These are phyloP conservation scores for Cerceris ruficornis DNA, from an alignment of 2,888 invertebrate species.

Conservation along the genomic window DNA sequence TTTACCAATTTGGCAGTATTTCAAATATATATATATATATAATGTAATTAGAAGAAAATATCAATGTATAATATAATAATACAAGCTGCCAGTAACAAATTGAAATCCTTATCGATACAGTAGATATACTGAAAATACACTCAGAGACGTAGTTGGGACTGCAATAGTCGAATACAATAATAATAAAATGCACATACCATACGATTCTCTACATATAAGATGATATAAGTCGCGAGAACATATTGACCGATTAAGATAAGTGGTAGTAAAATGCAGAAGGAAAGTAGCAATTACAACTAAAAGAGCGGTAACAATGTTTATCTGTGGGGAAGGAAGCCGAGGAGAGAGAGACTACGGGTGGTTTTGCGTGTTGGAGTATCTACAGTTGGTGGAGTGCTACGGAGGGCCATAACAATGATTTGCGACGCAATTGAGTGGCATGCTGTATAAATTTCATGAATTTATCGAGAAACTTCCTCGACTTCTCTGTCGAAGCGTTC, in stretches of 20 bases:
- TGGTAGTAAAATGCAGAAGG: not conserved
- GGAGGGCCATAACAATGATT: conserved; percentile 21
- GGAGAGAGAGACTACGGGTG: not conserved
- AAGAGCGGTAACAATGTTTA: conserved; percentile 4
- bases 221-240: not conserved
- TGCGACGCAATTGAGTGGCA: not conserved
- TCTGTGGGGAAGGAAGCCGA: not conserved
- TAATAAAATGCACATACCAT: too few relatives aligned
- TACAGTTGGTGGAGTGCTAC: not conserved
- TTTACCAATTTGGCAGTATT: too few relatives aligned
- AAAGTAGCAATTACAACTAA: not conserved
- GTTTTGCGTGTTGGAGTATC: not conserved
- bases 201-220: too few relatives aligned
- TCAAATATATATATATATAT: too few relatives aligned
- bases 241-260: conserved; percentile 5
- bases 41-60: too few relatives aligned
- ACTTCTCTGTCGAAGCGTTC: not conserved
- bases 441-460: not conserved
- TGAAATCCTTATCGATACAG: too few relatives aligned
- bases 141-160: too few relatives aligned
- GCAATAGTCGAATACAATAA: too few relatives aligned
- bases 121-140: too few relatives aligned
- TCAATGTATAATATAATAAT: too few relatives aligned
- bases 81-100: too few relatives aligned
- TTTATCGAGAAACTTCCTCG: not conserved